Percentiles rank a stretch among this genome's conserved stretches.
Evolutionary conservation across 2,797 vertebrate species (phyloP).

Genomic region (Alcedo quadribrachys): DNA sequence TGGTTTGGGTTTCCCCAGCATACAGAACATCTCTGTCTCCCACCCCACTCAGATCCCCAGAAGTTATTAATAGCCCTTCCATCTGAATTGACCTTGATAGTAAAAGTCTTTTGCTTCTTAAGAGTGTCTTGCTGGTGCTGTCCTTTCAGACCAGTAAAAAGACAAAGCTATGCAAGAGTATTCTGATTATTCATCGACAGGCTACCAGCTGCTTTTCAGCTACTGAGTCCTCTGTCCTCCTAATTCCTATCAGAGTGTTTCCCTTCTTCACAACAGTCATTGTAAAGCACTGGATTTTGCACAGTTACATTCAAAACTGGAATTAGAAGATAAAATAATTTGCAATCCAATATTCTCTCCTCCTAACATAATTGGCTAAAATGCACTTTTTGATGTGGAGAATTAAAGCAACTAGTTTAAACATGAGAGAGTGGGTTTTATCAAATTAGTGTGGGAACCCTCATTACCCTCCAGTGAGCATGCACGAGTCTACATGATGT

Average conservation of each 20-base stretch:
- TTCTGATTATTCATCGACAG: background rate
- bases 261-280: background rate
- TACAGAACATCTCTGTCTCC: background rate
- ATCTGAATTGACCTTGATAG: background rate
- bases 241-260: background rate
- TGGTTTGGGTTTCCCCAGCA: background rate
- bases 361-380: background rate
- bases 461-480: background rate
- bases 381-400: background rate
- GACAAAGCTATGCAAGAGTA: background rate
- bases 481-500: background rate
- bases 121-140: background rate
- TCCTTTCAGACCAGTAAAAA: background rate
- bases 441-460: background rate
- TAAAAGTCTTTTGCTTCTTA: background rate
- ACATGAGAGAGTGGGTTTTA: background rate
- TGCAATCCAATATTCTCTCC: background rate
- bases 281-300: background rate
- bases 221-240: background rate
- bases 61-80: slow-evolving; percentile 4
- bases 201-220: background rate
- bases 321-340: background rate
- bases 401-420: background rate
- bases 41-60: background rate
- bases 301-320: background rate